Evolutionary conservation across 2,797 vertebrate genomes (phyloP).

Genomic region (Acrocephalus scirpaceus): DNA sequence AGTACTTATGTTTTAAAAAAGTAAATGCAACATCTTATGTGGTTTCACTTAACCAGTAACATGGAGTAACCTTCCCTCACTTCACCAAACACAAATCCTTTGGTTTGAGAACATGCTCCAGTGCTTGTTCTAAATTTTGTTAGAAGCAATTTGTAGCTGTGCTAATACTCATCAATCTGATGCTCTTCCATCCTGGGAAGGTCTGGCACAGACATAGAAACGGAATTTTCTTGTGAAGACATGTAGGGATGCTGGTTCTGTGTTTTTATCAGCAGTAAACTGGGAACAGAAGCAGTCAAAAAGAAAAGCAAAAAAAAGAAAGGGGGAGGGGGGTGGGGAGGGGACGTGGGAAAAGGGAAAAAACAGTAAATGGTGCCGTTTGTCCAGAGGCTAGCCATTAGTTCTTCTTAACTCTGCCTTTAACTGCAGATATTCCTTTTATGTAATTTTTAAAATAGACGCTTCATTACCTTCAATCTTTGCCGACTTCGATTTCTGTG

Average conservation of each 20-base stretch:
- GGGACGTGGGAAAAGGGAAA: not conserved
- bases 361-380: not conserved
- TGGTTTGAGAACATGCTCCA: not conserved
- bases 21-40: not conserved
- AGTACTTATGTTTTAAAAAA: not conserved
- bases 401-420: not conserved
- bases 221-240: not conserved
- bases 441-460: not conserved
- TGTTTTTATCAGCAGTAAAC: not conserved
- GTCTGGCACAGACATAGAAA: not conserved
- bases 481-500: not conserved
- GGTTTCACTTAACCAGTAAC: not conserved
- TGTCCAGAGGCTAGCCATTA: not conserved
- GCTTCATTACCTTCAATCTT: not conserved
- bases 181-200: not conserved
- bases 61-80: not conserved
- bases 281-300: not conserved
- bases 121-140: not conserved
- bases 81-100: not conserved
- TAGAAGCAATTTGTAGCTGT: not conserved
- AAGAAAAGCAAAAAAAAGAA: not conserved
- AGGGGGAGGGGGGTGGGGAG: rapidly evolving
- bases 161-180: not conserved
- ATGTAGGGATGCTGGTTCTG: not conserved
- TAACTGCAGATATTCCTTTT: not conserved